A percentile compares a stretch with the other conserved stretches of the same genome.
Evolutionary conservation across 2,797 vertebrate species (phyloP).

Genomic region (Chelmon rostratus): DNA sequence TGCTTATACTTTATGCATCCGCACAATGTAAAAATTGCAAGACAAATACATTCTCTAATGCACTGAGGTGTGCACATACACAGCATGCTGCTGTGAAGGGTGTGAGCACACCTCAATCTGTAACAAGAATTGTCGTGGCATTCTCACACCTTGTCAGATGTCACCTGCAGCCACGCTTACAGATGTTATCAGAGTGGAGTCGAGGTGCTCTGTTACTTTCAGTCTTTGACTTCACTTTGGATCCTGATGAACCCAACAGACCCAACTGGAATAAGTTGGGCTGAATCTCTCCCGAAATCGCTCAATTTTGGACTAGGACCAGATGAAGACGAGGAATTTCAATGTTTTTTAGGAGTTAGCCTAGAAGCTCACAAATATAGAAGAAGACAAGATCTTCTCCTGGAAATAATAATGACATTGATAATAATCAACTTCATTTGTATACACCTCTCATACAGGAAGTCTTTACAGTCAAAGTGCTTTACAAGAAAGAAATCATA

Average conservation of each 20-base stretch:
- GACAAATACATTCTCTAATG: not conserved
- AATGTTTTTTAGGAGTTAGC: not conserved
- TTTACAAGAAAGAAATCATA: too few relatives aligned
- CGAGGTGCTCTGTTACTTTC: not conserved
- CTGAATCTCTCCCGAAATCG: not conserved
- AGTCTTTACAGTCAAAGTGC: too few relatives aligned
- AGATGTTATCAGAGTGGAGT: conserved; percentile 36
- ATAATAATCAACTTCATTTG: too few relatives aligned
- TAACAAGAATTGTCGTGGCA: conserved; percentile 24
- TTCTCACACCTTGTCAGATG: conserved; percentile 46
- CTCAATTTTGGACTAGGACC: not conserved
- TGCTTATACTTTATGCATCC: not conserved
- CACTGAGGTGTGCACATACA: not conserved
- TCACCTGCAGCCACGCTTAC: conserved; percentile 46
- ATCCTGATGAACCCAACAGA: not conserved
- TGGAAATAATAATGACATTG: too few relatives aligned
- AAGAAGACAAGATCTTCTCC: not conserved
- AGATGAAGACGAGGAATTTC: not conserved
- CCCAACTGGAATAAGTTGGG: not conserved
- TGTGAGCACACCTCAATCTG: conserved; percentile 59
- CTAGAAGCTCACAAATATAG: not conserved
- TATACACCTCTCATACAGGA: too few relatives aligned
- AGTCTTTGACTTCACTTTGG: conserved; percentile 1
- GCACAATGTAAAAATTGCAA: conserved; percentile 8
- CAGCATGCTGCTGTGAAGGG: not conserved